phyloP scores from a whole-genome alignment of 2,888 invertebrate species.

The Mechanitis mazaeus region DNA sequence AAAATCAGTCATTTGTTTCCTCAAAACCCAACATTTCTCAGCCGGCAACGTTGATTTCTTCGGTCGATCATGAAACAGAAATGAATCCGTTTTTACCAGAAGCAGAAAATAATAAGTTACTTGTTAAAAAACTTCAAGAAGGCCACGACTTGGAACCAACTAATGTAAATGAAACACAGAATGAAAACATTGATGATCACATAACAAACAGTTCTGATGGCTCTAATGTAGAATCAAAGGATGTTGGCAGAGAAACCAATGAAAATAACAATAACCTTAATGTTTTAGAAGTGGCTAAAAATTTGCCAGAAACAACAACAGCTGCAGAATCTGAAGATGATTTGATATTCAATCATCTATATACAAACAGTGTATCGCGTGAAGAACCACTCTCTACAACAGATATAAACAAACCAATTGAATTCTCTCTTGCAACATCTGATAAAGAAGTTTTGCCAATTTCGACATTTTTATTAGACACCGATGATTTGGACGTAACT shows the following conservation, averaged over 20 bases:
- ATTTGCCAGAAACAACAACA: constrained; percentile 26
- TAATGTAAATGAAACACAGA: constrained; percentile 64
- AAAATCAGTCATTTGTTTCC: constrained; percentile 42
- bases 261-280: constrained; percentile 14
- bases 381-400: constrained; percentile 32
- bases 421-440: constrained; percentile 18
- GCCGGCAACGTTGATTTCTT: constrained; percentile 43
- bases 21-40: constrained; percentile 45
- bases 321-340: constrained; percentile 32
- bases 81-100: constrained; percentile 83
- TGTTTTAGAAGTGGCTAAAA: constrained; percentile 10
- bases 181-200: constrained; percentile 59
- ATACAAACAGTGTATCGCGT: constrained; percentile 36
- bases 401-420: constrained; percentile 21
- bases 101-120: constrained; percentile 77
- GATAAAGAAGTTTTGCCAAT: constrained; percentile 39
- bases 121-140: constrained; percentile 77
- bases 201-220: constrained; percentile 28
- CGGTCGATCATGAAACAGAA: constrained; percentile 68
- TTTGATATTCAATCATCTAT: constrained; percentile 37
- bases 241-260: constrained; percentile 9
- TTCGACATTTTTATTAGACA: constrained; percentile 60
- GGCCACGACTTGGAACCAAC: constrained; percentile 68
- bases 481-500: constrained; percentile 56
- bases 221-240: constrained; percentile 14